A percentile compares a stretch with the other conserved stretches of the same genome.
Evolutionary conservation across 2,113 vertebrate genomes (phyloP).

Genomic region (Setophaga coronata): DNA sequence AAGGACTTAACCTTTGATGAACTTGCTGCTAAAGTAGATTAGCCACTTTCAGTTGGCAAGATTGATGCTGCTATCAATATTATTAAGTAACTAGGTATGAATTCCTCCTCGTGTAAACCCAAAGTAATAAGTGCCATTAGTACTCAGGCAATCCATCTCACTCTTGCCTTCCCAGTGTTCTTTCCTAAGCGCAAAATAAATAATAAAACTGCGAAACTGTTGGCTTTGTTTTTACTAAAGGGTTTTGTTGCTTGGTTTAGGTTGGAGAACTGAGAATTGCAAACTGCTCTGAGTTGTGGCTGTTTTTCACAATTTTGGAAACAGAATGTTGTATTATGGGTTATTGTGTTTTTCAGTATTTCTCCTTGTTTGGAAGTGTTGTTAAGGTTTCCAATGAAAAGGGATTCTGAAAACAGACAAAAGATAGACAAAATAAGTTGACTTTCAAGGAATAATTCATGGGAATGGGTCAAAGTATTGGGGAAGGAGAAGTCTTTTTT

Average conservation of each 20-base stretch:
- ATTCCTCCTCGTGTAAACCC: constrained; percentile 49
- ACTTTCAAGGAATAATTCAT: neutral
- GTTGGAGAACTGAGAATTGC: neutral
- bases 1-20: constrained; percentile 56
- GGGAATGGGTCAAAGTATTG: neutral
- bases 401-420: neutral
- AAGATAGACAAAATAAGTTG: neutral
- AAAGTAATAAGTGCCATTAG: constrained; percentile 46
- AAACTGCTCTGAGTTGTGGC: neutral
- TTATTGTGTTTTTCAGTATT: neutral
- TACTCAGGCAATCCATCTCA: constrained; percentile 24
- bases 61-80: constrained; percentile 65
- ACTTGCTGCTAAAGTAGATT: constrained; percentile 60
- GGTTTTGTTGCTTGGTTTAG: neutral
- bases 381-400: neutral
- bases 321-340: neutral
- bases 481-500: neutral
- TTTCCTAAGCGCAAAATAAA: constrained; percentile 9
- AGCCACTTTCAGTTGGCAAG: constrained; percentile 51
- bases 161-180: neutral
- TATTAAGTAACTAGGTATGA: constrained; percentile 64
- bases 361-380: neutral
- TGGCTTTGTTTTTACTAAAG: neutral
- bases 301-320: neutral
- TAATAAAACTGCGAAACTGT: neutral